A percentile compares a stretch with the other conserved stretches of the same genome.
Conservation (phyloP, 2,113 vertebrate genomes). For the Leptobrachium ailaonicum region DNA sequence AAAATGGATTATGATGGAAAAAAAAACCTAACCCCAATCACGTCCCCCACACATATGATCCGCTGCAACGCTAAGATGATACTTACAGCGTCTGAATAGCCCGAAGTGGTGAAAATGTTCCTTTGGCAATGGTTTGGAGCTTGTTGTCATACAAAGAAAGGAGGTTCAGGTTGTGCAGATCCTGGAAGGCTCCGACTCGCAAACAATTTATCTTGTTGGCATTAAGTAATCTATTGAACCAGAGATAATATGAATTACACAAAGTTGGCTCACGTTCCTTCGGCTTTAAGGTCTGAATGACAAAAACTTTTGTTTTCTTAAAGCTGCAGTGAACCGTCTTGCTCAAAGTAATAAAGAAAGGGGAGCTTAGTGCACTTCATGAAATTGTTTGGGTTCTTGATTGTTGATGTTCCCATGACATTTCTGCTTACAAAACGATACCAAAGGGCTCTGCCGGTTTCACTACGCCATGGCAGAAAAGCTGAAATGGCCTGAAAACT, state of each 20-base stretch:
- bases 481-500: no score
- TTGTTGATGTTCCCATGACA: not conserved
- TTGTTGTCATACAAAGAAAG: slow-evolving; percentile 98
- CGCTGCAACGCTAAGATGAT: slow-evolving; percentile 43
- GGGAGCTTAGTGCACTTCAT: slow-evolving; percentile 1
- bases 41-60: slow-evolving; percentile 25
- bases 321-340: not conserved
- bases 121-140: slow-evolving; percentile 96
- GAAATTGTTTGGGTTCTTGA: not conserved
- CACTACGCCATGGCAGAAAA: no score
- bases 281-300: not conserved
- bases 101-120: slow-evolving; percentile 90
- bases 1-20: not conserved
- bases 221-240: slow-evolving; percentile 87
- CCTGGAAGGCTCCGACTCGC: slow-evolving; percentile 96
- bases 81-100: slow-evolving; percentile 96
- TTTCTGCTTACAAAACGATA: not conserved
- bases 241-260: slow-evolving; percentile 45
- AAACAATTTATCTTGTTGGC: slow-evolving; percentile 99
- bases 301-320: slow-evolving; percentile 26
- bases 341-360: not conserved
- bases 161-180: slow-evolving; percentile 97
- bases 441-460: not conserved
- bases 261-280: slow-evolving; percentile 32
- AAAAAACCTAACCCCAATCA: slow-evolving; percentile 19